Evolutionary conservation across 2,113 vertebrate species (phyloP).

Genomic region (Ivindomyrus marchei): DNA sequence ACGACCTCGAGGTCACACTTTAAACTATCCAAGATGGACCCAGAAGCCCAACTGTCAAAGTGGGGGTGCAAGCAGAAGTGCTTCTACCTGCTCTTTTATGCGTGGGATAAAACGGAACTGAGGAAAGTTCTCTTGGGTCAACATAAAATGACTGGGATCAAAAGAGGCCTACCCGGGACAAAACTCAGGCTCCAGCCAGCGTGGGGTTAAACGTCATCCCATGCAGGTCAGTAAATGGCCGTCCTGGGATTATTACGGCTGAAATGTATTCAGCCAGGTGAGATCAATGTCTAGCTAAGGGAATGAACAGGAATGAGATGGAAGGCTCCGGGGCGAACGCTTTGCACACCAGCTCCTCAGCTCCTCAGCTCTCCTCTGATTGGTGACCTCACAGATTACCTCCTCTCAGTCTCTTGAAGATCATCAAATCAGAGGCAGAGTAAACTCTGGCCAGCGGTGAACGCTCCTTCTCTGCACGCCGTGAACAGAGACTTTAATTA

Average conservation of each 20-base stretch:
- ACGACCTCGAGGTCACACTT: neutral
- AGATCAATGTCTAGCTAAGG: conserved; percentile 24
- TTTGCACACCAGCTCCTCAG: conserved; percentile 44
- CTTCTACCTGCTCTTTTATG: neutral
- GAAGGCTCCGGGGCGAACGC: conserved; percentile 28
- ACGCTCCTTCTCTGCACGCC: conserved; percentile 54
- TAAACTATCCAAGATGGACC: neutral
- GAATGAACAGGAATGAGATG: conserved; percentile 21
- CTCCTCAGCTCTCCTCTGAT: conserved; percentile 50
- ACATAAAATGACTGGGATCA: conserved; percentile 28
- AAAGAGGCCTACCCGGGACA: conserved; percentile 46
- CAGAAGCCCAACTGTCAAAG: neutral
- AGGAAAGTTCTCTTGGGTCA: conserved; percentile 5
- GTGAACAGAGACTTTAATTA: conserved; percentile 48
- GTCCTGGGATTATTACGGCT: conserved; percentile 35
- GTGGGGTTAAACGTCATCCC: conserved; percentile 30
- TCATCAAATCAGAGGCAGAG: conserved; percentile 50
- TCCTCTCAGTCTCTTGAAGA: conserved; percentile 52
- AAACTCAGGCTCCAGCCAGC: conserved; percentile 16
- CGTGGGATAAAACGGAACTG: neutral
- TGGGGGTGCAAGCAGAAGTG: neutral
- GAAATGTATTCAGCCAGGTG: conserved; percentile 29
- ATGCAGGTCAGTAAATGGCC: conserved; percentile 37
- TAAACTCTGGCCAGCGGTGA: conserved; percentile 52
- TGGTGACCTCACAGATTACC: conserved; percentile 66